Evolutionary conservation across 2,888 invertebrate genomes (phyloP).

Genomic region (Coleophora deauratella): DNA sequence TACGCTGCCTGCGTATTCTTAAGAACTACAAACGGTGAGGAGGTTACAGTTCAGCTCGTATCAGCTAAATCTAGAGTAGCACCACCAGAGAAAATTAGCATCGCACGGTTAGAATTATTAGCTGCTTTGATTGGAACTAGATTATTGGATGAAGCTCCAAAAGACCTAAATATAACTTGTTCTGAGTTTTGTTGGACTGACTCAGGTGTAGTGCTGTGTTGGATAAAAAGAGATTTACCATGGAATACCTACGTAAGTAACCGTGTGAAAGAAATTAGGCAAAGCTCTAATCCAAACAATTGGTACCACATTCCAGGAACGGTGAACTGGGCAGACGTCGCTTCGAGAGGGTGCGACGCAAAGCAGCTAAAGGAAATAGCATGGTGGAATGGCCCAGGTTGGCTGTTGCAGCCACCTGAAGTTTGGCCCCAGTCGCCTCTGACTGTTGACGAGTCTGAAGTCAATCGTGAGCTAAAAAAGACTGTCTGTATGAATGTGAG

Average conservation of each 20-base stretch:
- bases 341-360: background rate
- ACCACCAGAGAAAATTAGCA: slow-evolving; percentile 5
- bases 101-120: slow-evolving; percentile 9
- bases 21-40: background rate
- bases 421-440: slow-evolving; percentile 3
- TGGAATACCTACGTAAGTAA: too few species aligned
- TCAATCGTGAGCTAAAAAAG: slow-evolving; percentile 1
- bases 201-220: slow-evolving; percentile 1
- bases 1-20: slow-evolving; percentile 5
- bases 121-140: slow-evolving; percentile 9
- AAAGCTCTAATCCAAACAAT: too few species aligned
- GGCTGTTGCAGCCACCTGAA: background rate
- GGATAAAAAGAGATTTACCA: slow-evolving; percentile 1
- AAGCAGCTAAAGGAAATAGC: background rate
- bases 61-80: slow-evolving; percentile 5
- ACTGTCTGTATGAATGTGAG: background rate
- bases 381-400: slow-evolving; percentile 8
- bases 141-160: background rate
- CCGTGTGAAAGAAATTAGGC: too few species aligned
- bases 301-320: too few species aligned
- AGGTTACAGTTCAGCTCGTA: slow-evolving; percentile 1
- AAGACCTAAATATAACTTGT: background rate
- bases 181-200: slow-evolving; percentile 1
- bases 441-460: background rate
- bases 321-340: too few species aligned